Percentiles rank a stretch among this genome's conserved stretches.
Evolutionary conservation across 2,888 invertebrate species (phyloP).

Genomic region (Iselma pallidipennis): DNA sequence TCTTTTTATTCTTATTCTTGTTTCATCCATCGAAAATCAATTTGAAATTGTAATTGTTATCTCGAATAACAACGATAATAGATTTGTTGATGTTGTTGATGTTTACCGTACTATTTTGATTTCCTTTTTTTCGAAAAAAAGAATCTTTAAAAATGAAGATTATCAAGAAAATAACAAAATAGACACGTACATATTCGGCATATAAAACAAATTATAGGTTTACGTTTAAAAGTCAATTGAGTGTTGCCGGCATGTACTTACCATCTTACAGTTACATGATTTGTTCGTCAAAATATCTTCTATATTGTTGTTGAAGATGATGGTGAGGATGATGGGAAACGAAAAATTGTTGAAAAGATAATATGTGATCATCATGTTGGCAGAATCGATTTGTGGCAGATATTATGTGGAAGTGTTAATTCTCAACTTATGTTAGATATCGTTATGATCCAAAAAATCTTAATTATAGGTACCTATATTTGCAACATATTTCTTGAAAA

Average conservation of each 20-base stretch:
- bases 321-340: not conserved
- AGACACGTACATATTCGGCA: not conserved
- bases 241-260: not conserved
- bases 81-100: not conserved
- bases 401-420: not conserved
- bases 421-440: not conserved
- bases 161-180: not conserved
- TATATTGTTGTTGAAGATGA: not conserved
- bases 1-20: slow-evolving; percentile 6
- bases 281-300: not conserved
- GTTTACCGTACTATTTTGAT: not conserved
- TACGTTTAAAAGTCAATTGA: not conserved
- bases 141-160: not conserved
- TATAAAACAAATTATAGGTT: not conserved
- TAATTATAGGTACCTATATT: no score
- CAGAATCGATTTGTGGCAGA: no score
- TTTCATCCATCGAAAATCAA: slow-evolving; percentile 25
- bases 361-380: no score
- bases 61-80: slow-evolving; percentile 10
- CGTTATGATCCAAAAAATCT: not conserved
- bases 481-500: not conserved
- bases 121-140: not conserved
- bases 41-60: slow-evolving; percentile 33
- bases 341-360: not conserved
- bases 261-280: not conserved